A percentile compares a stretch with the other conserved stretches of the same genome.
phyloP scores from a whole-genome alignment of 2,888 invertebrate species.

The Leptinotarsa haldemani region DNA sequence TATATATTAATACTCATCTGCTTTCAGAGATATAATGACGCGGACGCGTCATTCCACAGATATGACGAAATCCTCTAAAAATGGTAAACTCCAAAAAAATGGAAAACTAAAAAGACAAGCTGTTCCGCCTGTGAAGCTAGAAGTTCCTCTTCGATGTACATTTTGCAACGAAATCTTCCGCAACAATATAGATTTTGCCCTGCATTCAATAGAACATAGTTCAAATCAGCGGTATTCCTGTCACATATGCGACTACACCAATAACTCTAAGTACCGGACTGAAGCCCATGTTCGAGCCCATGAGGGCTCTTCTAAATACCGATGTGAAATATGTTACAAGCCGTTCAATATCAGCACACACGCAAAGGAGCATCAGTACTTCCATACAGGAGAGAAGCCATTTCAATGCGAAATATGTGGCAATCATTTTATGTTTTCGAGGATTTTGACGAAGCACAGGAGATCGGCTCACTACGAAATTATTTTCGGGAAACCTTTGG shows the following conservation, averaged over 20 bases:
- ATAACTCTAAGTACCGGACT: conserved; percentile 57
- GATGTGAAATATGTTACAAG: conserved; percentile 56
- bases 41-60: not conserved
- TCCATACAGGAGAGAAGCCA: conserved; percentile 62
- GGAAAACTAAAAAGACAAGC: conserved; percentile 25
- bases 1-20: not conserved
- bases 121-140: conserved; percentile 39
- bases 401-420: conserved; percentile 69
- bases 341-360: conserved; percentile 56
- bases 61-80: conserved; percentile 68
- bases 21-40: conserved; percentile 14
- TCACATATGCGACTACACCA: conserved; percentile 57
- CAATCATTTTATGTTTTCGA: conserved; percentile 65
- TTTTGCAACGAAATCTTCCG: conserved; percentile 68
- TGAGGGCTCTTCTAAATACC: conserved; percentile 62
- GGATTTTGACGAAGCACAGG: conserved; percentile 67
- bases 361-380: conserved; percentile 55
- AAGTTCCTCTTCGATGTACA: conserved; percentile 66
- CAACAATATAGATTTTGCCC: conserved; percentile 52
- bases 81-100: conserved; percentile 57
- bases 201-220: conserved; percentile 54
- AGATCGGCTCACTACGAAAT: conserved; percentile 66
- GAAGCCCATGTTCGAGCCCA: conserved; percentile 65
- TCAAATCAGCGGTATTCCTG: conserved; percentile 52
- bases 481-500: conserved; percentile 53